Percentiles rank a stretch among this genome's conserved stretches.
phyloP scores from a whole-genome alignment of 2,113 vertebrate species.

The Sinosuthora webbiana region DNA sequence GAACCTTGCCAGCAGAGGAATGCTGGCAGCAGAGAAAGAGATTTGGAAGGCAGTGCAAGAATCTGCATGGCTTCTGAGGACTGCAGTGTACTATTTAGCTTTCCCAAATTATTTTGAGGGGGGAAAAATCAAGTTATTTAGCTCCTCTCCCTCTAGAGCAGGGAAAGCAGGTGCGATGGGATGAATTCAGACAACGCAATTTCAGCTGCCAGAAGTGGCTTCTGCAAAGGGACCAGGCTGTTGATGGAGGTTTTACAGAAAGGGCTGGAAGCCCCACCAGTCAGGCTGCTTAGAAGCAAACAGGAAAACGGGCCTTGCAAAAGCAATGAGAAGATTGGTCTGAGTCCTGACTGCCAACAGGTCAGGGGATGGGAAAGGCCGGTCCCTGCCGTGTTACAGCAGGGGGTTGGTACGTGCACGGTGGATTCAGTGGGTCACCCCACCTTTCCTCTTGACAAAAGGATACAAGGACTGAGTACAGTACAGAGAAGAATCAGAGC shows the following conservation, averaged over 20 bases:
- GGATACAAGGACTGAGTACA: background rate
- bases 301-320: background rate
- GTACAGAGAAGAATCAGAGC: fast-evolving
- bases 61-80: background rate
- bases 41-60: background rate
- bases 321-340: background rate
- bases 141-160: background rate
- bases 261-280: background rate
- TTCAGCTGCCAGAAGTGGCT: background rate
- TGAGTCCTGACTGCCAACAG: background rate
- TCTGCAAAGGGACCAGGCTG: background rate
- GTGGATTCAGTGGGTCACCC: background rate
- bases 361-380: background rate
- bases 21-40: background rate
- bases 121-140: background rate
- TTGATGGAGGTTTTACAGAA: background rate
- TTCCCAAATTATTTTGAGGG: background rate
- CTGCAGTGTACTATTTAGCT: background rate
- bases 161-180: background rate
- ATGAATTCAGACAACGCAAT: background rate
- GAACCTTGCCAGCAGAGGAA: background rate
- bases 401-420: background rate
- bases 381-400: background rate
- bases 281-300: background rate
- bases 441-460: background rate